A percentile compares a stretch with the other conserved stretches of the same genome.
Evolutionary conservation across 2,888 invertebrate species (phyloP).

Genomic region (Copidosoma aretas): DNA sequence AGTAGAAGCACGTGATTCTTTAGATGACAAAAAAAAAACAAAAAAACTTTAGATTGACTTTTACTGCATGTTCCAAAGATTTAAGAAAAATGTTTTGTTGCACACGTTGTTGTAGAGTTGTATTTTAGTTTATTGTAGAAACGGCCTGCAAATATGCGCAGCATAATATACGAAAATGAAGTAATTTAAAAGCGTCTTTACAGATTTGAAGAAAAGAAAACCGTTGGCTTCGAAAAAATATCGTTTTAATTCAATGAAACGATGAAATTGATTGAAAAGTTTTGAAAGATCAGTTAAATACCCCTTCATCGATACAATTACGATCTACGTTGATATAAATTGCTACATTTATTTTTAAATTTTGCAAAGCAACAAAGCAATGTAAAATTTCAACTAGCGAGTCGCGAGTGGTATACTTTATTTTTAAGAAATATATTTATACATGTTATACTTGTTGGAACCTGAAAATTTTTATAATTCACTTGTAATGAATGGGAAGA

Average conservation of each 20-base stretch:
- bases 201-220: constrained; percentile 6
- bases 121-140: not conserved
- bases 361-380: too few relatives aligned
- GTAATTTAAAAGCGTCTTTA: not conserved
- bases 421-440: not conserved
- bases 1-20: constrained; percentile 21
- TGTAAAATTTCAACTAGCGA: too few relatives aligned
- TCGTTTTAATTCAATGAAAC: not conserved
- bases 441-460: not conserved
- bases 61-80: constrained; percentile 9
- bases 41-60: constrained; percentile 2
- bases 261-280: constrained; percentile 1
- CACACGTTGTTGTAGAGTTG: constrained; percentile 19
- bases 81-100: constrained; percentile 17
- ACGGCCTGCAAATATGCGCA: not conserved
- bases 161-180: too few relatives aligned
- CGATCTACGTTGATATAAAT: too few relatives aligned
- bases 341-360: too few relatives aligned
- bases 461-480: not conserved
- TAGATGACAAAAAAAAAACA: constrained; percentile 3
- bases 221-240: constrained; percentile 21
- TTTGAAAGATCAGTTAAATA: not conserved
- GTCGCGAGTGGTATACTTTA: too few relatives aligned
- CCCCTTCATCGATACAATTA: constrained; percentile 1
- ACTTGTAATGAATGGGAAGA: not conserved